Percentiles rank a stretch among this genome's conserved stretches.
phyloP scores from a whole-genome alignment of 2,797 vertebrate genomes.

The Alcedo atthis region DNA sequence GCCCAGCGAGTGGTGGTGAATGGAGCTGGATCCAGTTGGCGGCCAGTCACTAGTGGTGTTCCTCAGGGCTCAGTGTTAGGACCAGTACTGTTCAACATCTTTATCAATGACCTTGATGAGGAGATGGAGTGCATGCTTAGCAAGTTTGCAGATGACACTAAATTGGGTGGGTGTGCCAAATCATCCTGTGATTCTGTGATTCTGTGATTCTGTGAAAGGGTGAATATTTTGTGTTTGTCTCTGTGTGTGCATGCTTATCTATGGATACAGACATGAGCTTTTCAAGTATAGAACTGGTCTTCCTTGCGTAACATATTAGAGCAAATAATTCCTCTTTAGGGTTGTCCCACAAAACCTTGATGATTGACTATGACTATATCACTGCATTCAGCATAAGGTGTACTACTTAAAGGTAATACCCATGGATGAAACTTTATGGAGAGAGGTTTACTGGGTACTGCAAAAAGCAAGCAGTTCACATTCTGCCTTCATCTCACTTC shows the following conservation, averaged over 20 bases:
- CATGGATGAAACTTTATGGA: neutral
- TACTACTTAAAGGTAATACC: neutral
- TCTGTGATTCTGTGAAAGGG: neutral
- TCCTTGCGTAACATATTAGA: neutral
- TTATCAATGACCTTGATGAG: no score
- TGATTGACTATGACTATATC: rapidly evolving
- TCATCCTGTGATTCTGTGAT: no score
- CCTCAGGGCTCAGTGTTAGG: no score
- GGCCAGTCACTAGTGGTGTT: no score
- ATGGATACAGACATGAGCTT: neutral
- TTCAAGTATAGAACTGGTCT: neutral
- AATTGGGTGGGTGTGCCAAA: no score
- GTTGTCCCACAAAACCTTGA: neutral
- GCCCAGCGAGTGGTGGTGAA: no score
- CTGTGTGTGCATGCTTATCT: neutral
- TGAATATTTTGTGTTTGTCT: neutral
- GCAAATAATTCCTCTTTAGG: neutral
- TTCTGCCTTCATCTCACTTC: neutral
- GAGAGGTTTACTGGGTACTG: neutral
- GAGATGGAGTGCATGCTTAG: no score
- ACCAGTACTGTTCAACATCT: no score
- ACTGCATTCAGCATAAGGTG: neutral
- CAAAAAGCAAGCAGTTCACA: neutral
- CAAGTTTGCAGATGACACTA: no score
- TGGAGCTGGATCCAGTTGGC: no score